These are phyloP conservation scores for Poecilia wingei DNA, from an alignment of 2,797 vertebrate species.

Conservation along the genomic window DNA sequence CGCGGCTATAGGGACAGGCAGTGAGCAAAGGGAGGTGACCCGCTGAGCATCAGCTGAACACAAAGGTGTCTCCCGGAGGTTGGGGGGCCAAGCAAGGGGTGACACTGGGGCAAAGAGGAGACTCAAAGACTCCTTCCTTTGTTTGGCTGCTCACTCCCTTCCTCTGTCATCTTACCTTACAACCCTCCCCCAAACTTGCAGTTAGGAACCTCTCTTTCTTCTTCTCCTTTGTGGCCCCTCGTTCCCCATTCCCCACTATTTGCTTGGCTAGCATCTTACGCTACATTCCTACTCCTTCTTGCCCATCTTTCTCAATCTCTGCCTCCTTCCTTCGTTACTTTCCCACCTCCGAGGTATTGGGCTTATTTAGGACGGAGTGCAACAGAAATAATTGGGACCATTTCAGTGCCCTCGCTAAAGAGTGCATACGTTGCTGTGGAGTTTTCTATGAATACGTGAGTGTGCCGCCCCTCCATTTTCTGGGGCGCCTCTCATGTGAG, in stretches of 20 bases:
- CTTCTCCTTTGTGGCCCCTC: constrained; percentile 49
- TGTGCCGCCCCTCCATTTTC: constrained; percentile 31
- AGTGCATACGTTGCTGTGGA: constrained; percentile 15
- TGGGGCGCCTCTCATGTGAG: constrained; percentile 52
- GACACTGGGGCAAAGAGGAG: constrained; percentile 42
- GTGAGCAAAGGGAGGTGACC: constrained; percentile 64
- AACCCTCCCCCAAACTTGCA: constrained; percentile 59
- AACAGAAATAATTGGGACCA: constrained; percentile 19
- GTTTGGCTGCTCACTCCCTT: constrained; percentile 58
- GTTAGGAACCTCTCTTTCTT: constrained; percentile 59
- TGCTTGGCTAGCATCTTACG: constrained; percentile 49
- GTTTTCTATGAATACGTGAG: constrained; percentile 31
- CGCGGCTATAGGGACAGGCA: constrained; percentile 46
- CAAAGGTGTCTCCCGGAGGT: constrained; percentile 77
- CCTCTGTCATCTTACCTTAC: constrained; percentile 68
- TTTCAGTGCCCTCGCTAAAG: constrained; percentile 12
- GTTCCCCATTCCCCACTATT: constrained; percentile 9
- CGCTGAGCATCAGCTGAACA: constrained; percentile 67
- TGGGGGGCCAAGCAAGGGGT: constrained; percentile 38
- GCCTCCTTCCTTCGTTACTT: constrained; percentile 20
- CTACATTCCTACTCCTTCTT: constrained; percentile 34
- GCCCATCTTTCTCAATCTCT: constrained; percentile 6
- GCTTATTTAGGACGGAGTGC: constrained; percentile 70
- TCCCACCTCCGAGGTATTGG: constrained; percentile 36
- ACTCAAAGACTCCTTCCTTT: constrained; percentile 55